Evolutionary conservation across 23 tunicate species (phyloP), one percentile per base, ranked within the genome.

Genomic region (Halocynthia roretzi): DNA sequence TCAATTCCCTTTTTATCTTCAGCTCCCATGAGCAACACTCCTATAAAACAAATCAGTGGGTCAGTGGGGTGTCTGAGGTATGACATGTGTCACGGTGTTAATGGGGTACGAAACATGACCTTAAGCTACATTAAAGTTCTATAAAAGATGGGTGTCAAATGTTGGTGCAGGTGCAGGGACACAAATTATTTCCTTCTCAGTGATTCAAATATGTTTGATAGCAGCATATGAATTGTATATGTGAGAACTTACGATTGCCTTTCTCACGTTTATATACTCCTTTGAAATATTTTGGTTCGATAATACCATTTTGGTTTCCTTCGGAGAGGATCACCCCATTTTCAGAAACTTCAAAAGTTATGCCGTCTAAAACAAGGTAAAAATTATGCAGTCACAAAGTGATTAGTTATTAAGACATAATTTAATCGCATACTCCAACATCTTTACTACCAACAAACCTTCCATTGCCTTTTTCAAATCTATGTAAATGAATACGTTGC

Each of bases 321-420:
- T 80, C 50, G 8, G 87, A 85, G 52, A 91, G 66, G 19, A 91
- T 82, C 11, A 91, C 97, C 14, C 87, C 91, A 70, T 91, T 91
- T 8, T 56, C 61, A 8, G 97, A 91, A 5, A 76, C 65, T 77
- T 56, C 85, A 65, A 91, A 91, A 56, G 77, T 53, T 22, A 91
- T 54, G 14, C 97, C 97, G 73, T 85, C 97, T 90, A 61, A 19
- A 79, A 56, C 23, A 71, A 53, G 44, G 21, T 68, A 48, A 18
- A 14, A 19, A 10, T 21, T 23, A 76, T 10, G n/a, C 11, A 10
- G 19, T 61, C 10, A 14, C 2, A n/a, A 22, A 23, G 14, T 14
- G 22, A 62, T 14, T 64, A 0, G 51, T 11, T 9, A 61, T 76
- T 10, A 10, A 61, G 53, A 15, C 62, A n/a, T 50, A 50, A 1